Evolutionary conservation across 2,888 invertebrate genomes (phyloP).

Genomic region (Altica lythri): DNA sequence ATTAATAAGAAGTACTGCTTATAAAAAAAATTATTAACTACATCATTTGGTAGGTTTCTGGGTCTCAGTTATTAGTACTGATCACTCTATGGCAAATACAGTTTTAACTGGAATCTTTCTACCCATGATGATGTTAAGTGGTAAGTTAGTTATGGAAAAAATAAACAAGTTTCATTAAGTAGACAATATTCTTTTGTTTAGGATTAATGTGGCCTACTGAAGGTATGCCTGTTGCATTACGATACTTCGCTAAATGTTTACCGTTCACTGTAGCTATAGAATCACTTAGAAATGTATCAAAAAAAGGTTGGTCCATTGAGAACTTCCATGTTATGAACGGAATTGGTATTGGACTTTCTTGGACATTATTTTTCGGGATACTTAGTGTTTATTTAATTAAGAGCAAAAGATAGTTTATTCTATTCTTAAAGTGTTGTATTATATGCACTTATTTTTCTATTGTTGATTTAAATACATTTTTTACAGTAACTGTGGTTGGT

Average conservation of each 20-base stretch:
- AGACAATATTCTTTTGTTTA: no score
- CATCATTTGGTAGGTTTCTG: constrained; percentile 69
- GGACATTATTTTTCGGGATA: constrained; percentile 57
- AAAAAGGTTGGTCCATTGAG: constrained; percentile 72
- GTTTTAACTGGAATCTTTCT: constrained; percentile 87
- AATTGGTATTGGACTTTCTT: constrained; percentile 67
- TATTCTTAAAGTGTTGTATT: no score
- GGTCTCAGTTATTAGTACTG: constrained; percentile 77
- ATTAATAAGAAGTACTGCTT: no score
- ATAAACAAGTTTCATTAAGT: no score
- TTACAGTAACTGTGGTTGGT: no score
- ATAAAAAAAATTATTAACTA: background rate
- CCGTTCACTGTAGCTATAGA: constrained; percentile 83
- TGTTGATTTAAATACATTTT: no score
- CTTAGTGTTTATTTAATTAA: constrained; percentile 49
- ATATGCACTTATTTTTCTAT: no score
- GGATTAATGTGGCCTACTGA: constrained; percentile 74
- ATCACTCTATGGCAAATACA: constrained; percentile 83
- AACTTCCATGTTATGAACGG: constrained; percentile 75
- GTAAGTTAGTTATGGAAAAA: constrained; percentile 23
- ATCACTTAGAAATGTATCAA: constrained; percentile 75
- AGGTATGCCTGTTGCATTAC: constrained; percentile 62
- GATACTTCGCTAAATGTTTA: constrained; percentile 49
- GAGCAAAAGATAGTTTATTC: constrained; percentile 44
- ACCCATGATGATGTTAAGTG: constrained; percentile 68